Evolutionary conservation across 2,797 vertebrate species (phyloP), one percentile per base, ranked within the genome.

Genomic region (Parotocinclus haroldoi): DNA sequence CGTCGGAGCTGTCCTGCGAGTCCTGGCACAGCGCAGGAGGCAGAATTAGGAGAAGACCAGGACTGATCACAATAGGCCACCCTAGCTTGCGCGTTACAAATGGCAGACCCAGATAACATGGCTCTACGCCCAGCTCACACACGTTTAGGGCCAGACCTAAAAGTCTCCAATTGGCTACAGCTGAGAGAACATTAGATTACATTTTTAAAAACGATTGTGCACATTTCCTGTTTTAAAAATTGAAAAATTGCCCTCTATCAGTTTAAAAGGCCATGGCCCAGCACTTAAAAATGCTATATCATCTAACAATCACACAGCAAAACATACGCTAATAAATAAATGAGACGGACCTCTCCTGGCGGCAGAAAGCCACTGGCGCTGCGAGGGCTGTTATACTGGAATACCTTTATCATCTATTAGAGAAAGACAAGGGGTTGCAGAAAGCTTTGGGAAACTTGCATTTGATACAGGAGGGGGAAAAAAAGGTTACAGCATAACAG

Each of bases 1-100:
- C 95, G 16, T 98, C 96, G 0, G 95, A 95, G 56, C 95, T 98
- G 87, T 98, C 96, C 84, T 98, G 95, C 0, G 95, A 98, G 77
- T 98, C 95, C 96, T 98, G 79, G 8, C 12, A 40, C 61, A 14
- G 50, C 38, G 46, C 48, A 51, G 4, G 50, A 10, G 50, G 39
- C 27, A 54, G 12, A 65, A 48, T 13, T 36, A 42, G 27, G 27
- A 27, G 2, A 5, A 27, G 27, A 2, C 2, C 27, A 27, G 27
- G 5, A 27, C 27, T 27, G 27, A 27, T 27, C 27, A 27, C 27
- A 27, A 27, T 5, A 27, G 27, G 27, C 2, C 27, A 27, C 27
- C 5, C 27, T 27, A 27, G 2, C 2, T 27, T 2, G 27, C 27
- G 5, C 27, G 5, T 27, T 5, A 27, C 27, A 27, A 27, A 27